Evolutionary conservation across 2,113 vertebrate species (phyloP).

Genomic region (Melanocharis versteri): DNA sequence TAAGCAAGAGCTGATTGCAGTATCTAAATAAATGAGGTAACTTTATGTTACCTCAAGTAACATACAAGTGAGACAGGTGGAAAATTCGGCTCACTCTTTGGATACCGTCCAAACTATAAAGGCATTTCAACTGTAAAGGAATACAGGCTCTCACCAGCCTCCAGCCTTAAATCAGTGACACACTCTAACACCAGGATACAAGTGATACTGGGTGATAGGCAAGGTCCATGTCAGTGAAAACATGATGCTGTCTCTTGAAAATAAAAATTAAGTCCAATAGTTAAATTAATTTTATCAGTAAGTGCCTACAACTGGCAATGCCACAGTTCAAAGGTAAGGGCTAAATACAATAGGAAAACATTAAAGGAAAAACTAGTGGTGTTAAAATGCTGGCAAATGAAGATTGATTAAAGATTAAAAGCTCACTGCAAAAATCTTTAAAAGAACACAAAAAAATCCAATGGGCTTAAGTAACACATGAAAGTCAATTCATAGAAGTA

Average conservation of each 20-base stretch:
- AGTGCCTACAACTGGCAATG: not conserved
- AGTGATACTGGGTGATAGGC: not conserved
- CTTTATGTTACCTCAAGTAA: too few species aligned
- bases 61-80: constrained; percentile 24
- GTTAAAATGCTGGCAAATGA: not conserved
- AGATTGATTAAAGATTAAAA: not conserved
- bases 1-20: not conserved
- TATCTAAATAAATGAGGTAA: constrained; percentile 55
- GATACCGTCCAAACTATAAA: not conserved
- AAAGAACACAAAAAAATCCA: not conserved
- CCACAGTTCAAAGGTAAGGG: not conserved
- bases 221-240: not conserved
- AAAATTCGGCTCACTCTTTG: constrained; percentile 40
- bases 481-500: not conserved
- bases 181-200: not conserved
- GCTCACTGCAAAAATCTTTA: not conserved
- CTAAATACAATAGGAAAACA: not conserved
- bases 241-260: not conserved
- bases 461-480: not conserved
- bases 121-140: not conserved
- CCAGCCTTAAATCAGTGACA: not conserved
- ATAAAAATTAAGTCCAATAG: not conserved
- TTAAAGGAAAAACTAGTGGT: not conserved
- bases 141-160: not conserved
- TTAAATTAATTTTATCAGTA: not conserved